phyloP scores from a whole-genome alignment of 2,797 vertebrate species.

The Etheostoma nigrum region DNA sequence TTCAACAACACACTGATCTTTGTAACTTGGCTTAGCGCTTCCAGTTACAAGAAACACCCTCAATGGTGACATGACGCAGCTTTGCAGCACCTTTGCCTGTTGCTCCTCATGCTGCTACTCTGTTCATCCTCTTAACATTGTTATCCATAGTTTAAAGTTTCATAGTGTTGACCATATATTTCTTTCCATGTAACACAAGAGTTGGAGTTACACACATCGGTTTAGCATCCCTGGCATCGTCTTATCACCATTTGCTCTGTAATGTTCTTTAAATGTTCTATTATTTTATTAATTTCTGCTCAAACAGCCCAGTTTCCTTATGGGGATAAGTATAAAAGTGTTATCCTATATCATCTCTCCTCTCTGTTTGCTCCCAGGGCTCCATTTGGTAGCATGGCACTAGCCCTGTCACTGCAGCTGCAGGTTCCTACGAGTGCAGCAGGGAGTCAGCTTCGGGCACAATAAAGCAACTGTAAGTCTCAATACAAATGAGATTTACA shows the following conservation, averaged over 20 bases:
- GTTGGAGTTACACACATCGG: background rate
- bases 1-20: background rate
- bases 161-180: background rate
- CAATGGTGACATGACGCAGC: background rate
- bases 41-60: background rate
- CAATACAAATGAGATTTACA: background rate
- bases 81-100: too few species aligned
- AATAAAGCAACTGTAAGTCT: background rate
- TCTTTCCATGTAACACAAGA: background rate
- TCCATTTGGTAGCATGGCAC: constrained; percentile 16
- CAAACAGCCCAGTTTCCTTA: background rate
- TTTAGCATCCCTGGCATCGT: background rate
- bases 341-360: background rate
- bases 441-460: background rate
- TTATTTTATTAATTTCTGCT: background rate
- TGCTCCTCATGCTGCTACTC: too few species aligned
- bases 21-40: background rate
- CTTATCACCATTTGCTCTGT: background rate
- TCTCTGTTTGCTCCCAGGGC: background rate
- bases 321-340: background rate
- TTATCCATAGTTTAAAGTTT: background rate
- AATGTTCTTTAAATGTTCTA: background rate
- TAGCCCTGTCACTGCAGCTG: background rate
- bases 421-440: background rate
- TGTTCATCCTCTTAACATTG: background rate